Conservation (phyloP, 2,888 invertebrate species). For the Oasisia sp. region DNA sequence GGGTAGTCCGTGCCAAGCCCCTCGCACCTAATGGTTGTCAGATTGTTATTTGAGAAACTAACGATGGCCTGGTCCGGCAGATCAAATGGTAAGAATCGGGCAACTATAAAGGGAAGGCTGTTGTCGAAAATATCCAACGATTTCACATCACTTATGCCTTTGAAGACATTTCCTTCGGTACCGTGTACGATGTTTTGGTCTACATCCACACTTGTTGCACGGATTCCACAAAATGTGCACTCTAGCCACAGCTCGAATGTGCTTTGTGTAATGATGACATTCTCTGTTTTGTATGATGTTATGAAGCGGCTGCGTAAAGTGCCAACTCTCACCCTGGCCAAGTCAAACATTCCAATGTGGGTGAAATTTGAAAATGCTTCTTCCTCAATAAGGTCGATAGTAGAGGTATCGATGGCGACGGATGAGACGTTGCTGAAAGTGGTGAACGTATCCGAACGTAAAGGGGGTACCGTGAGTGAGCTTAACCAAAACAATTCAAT, state of each 20-base stretch:
- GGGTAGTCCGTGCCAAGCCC: too few relatives aligned
- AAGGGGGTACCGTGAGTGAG: neutral
- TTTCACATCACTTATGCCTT: too few relatives aligned
- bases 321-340: too few relatives aligned
- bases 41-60: neutral
- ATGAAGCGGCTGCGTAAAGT: too few relatives aligned
- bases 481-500: neutral
- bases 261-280: too few relatives aligned
- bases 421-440: neutral
- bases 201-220: neutral
- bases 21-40: neutral
- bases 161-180: neutral
- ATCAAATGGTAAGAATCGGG: neutral
- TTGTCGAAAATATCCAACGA: neutral
- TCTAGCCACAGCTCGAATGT: neutral
- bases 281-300: too few relatives aligned
- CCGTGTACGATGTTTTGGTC: neutral
- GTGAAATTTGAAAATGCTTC: too few relatives aligned
- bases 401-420: neutral
- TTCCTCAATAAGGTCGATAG: too few relatives aligned
- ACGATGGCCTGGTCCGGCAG: neutral
- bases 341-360: too few relatives aligned
- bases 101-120: neutral
- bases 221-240: neutral
- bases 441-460: neutral